Base-by-base conservation (phyloP, 2,888 invertebrate genomes). In the Drosophila subquinaria region DNA sequence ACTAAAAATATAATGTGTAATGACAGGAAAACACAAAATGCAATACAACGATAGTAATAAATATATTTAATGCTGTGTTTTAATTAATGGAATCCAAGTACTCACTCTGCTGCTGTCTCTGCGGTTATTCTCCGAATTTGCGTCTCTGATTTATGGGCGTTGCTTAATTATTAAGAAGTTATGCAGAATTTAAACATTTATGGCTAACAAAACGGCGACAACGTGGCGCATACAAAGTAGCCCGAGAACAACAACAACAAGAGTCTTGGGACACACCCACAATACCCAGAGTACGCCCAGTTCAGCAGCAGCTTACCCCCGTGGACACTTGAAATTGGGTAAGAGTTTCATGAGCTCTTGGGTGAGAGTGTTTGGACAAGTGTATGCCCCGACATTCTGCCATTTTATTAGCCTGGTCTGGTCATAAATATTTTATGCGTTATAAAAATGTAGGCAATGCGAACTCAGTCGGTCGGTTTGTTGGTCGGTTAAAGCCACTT, bases 81-180 rank as follows among this genome's bases (percentile, higher is more conserved):
- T 76, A 73, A 77, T 73, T 76, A 73, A 78, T 52, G 38, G 38
- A 52, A 23, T 36, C 27, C 60, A 40, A 52, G 23, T 36, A 52
- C 56, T 53, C 36, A 45, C 48, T 35, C 20, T 62, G 55, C 36
- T 48, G 65, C 55, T 47, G 47, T 52, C 50, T 47, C 69, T 59
- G 63, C 30, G 60, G 53, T 40, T 33, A 51, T 51, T 56, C 62
- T 33, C 50, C 40, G 40, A 33, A 30, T 48, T 47, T 45, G 50
- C 15, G 62, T 36, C 42, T 15, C 52, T 82, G 82, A 88, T 86
- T 86, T 84, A 89, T 81, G 72, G 60, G 5, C 67, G 56, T 35
- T 85, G 79, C 74, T 88, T 85, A 85, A 89, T 89, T 88, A 86
- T 89, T 85, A 79, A 80, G 81, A 82, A 88, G 85, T 84, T 82